Evolutionary conservation across 2,888 invertebrate species (phyloP).

Genomic region (Dendrolimus pini): DNA sequence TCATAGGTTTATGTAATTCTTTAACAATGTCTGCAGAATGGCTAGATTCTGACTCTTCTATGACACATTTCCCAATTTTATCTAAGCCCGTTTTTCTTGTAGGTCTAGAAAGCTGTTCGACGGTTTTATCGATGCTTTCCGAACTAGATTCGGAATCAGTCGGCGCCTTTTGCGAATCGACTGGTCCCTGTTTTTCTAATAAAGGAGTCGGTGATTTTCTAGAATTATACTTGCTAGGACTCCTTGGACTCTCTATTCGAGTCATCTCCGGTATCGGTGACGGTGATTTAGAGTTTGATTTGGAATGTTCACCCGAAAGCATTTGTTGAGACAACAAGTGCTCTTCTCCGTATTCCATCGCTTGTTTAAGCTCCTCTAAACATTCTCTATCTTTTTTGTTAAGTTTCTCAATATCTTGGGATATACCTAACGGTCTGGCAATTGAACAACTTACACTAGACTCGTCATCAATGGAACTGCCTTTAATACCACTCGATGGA

Average conservation of each 20-base stretch:
- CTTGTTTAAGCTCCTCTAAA: slow-evolving; percentile 76
- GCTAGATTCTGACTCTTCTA: slow-evolving; percentile 78
- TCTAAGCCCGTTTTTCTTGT: slow-evolving; percentile 62
- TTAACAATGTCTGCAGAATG: slow-evolving; percentile 67
- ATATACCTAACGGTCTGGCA: slow-evolving; percentile 86
- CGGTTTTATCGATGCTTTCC: slow-evolving; percentile 69
- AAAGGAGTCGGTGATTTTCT: slow-evolving; percentile 76
- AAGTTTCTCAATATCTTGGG: slow-evolving; percentile 82
- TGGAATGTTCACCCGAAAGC: slow-evolving; percentile 64
- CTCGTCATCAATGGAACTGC: slow-evolving; percentile 82
- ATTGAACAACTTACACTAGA: slow-evolving; percentile 88
- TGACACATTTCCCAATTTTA: slow-evolving; percentile 61
- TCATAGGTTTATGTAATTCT: slow-evolving; percentile 66
- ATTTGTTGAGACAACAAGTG: slow-evolving; percentile 60
- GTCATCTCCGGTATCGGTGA: slow-evolving; percentile 56
- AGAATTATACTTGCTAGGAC: slow-evolving; percentile 55
- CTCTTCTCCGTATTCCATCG: slow-evolving; percentile 74
- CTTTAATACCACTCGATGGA: slow-evolving; percentile 79
- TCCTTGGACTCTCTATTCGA: slow-evolving; percentile 63
- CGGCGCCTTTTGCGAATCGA: slow-evolving; percentile 71
- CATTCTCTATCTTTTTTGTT: slow-evolving; percentile 80
- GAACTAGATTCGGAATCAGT: slow-evolving; percentile 79
- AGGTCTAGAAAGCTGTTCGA: slow-evolving; percentile 64
- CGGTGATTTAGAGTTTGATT: slow-evolving; percentile 63
- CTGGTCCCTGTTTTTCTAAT: slow-evolving; percentile 78